phyloP scores from a whole-genome alignment of 2,113 vertebrate species.

The Lasiurus cinereus region DNA sequence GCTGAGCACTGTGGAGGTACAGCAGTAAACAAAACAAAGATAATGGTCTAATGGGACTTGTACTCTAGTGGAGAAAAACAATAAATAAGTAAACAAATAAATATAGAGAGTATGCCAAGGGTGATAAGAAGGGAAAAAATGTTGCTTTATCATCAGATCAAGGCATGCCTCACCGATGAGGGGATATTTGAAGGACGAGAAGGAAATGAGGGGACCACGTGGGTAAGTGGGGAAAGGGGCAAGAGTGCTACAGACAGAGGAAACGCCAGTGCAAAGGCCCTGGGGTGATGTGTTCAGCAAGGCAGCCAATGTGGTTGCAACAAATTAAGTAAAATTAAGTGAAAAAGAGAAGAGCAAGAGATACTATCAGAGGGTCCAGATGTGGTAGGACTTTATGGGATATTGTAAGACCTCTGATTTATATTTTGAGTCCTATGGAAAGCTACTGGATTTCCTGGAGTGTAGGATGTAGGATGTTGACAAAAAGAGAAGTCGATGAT shows the following conservation, averaged over 20 bases:
- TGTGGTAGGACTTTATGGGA: background rate
- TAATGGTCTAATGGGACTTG: background rate
- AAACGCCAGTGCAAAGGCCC: background rate
- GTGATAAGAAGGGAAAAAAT: background rate
- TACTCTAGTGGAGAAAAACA: background rate
- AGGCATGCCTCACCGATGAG: background rate
- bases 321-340: background rate
- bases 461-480: background rate
- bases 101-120: background rate
- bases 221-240: background rate
- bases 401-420: background rate
- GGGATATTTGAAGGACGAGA: background rate
- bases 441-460: background rate
- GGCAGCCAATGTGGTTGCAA: background rate
- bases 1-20: too few species aligned
- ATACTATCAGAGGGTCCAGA: background rate
- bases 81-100: background rate
- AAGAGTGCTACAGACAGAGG: background rate
- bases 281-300: too few species aligned
- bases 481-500: background rate
- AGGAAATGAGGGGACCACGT: background rate
- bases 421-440: background rate
- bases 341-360: background rate
- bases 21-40: conserved; percentile 3
- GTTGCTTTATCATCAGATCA: background rate